Conservation (phyloP, 2,888 invertebrate genomes). For the Punctoribates punctum region DNA sequence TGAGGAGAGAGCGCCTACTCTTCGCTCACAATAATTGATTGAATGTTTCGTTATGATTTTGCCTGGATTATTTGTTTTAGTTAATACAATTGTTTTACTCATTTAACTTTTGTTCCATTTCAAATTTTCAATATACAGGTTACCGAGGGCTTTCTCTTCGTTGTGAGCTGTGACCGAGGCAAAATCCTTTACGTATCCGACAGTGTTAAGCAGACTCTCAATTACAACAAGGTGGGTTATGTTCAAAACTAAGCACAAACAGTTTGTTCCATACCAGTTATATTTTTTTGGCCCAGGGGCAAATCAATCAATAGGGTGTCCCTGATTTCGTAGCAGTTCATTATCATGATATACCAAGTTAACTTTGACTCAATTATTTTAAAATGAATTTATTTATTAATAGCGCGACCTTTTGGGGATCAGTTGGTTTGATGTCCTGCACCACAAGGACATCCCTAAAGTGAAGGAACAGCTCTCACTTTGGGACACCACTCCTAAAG, state of each 20-base stretch:
- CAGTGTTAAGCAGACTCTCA: constrained; percentile 74
- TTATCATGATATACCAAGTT: too few relatives aligned
- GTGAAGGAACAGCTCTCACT: constrained; percentile 91
- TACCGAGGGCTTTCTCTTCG: constrained; percentile 84
- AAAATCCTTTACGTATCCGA: constrained; percentile 83
- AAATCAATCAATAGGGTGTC: too few relatives aligned
- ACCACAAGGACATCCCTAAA: constrained; percentile 89
- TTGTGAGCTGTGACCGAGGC: constrained; percentile 87
- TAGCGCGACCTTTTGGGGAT: constrained; percentile 83
- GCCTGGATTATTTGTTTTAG: constrained; percentile 29
- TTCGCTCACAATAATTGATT: too few relatives aligned
- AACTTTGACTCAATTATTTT: too few relatives aligned
- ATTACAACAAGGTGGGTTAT: constrained; percentile 70
- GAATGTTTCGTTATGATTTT: constrained; percentile 43
- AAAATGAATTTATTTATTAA: constrained; percentile 48
- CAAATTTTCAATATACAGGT: constrained; percentile 58
- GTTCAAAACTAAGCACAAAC: not conserved
- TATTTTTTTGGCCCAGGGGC: too few relatives aligned
- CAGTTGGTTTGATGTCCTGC: constrained; percentile 88
- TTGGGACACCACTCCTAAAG: constrained; percentile 79
- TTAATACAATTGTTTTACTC: constrained; percentile 47
- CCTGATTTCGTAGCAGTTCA: too few relatives aligned
- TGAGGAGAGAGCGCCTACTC: too few relatives aligned
- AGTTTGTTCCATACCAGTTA: too few relatives aligned
- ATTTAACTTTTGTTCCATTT: not conserved